Base-by-base conservation (phyloP, 2,113 vertebrate species). In the Eubucco bourcierii region DNA sequence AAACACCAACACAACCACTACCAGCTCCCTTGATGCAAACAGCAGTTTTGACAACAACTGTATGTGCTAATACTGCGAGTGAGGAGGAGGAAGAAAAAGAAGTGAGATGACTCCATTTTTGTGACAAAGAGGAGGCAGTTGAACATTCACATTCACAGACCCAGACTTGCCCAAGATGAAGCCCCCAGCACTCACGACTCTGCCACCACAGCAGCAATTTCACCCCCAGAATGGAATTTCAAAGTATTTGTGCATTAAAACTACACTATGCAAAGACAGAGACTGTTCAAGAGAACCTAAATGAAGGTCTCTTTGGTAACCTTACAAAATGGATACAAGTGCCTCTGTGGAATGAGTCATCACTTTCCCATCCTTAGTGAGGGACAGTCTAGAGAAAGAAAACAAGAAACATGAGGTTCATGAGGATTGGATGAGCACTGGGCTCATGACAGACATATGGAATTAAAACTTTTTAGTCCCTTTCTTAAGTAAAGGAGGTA, bases 141-240 rank as follows among this genome's bases (percentile, higher is more conserved):
- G 44, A 65, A 37, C 6, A 15, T 56, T 31, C 31, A n/a, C n/a
- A 53, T 60, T 50, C 67, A 18, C 28, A 80, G 52, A 50, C 27
- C 17, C 1, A 1, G 52, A 39, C n/a, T 64, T 44, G 24, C 24
- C 31, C 1, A 1, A 81, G 34, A 18, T 1, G 3, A 53, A 89
- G n/a, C 6, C 39, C 23, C 9, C 3, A 1, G 19, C 0, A 0
- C 34, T n/a, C 17, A 46, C 28, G 15, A 11, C 11, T 1, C n/a
- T 3, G 5, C 29, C 68, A 39, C 70, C 77, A 15, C 15, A 23
- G 46, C 61, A 66, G 73, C 41, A 83, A 59, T 33, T 37, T 11
- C 59, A 6, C 1, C 14, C 28, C 29, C 15, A 4, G 6, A 56
- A 34, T 52, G 50, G 50, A 52, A 52, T 79, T 87, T 87, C 71